Evolutionary conservation across 2,797 vertebrate species (phyloP).

Genomic region (Brachyrhaphis roseni): DNA sequence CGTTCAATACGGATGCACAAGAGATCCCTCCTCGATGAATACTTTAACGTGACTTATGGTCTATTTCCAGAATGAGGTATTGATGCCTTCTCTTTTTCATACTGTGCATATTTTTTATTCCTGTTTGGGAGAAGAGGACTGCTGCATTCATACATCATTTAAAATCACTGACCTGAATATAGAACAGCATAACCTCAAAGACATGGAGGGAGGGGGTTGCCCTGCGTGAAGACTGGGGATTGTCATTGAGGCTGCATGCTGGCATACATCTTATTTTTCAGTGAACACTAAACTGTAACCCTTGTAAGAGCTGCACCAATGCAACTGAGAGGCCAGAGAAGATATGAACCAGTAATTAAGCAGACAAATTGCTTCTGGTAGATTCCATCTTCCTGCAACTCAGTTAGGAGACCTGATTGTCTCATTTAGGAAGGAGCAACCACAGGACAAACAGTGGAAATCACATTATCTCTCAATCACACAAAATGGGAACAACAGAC

Average conservation of each 20-base stretch:
- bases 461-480: conserved; percentile 71
- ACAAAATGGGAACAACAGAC: conserved; percentile 46
- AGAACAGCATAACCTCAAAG: conserved; percentile 54
- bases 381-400: conserved; percentile 67
- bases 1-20: conserved; percentile 34
- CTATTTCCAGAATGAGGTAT: conserved; percentile 63
- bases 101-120: conserved; percentile 41
- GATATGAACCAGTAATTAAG: conserved; percentile 59
- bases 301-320: not conserved
- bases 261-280: conserved; percentile 5
- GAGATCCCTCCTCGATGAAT: conserved; percentile 29
- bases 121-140: conserved; percentile 41
- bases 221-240: not conserved
- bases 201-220: conserved; percentile 17
- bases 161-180: conserved; percentile 73
- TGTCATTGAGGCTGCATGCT: conserved; percentile 5
- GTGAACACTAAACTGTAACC: conserved; percentile 8
- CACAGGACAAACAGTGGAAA: conserved; percentile 66
- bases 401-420: conserved; percentile 60
- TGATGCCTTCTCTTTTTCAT: conserved; percentile 50
- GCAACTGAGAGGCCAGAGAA: conserved; percentile 9
- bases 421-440: conserved; percentile 66
- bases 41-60: conserved; percentile 43
- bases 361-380: conserved; percentile 59
- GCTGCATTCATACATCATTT: conserved; percentile 51